Evolutionary conservation across 2,113 vertebrate genomes (phyloP), one percentile per base, ranked within the genome.

Genomic region (Austrofundulus limnaeus): DNA sequence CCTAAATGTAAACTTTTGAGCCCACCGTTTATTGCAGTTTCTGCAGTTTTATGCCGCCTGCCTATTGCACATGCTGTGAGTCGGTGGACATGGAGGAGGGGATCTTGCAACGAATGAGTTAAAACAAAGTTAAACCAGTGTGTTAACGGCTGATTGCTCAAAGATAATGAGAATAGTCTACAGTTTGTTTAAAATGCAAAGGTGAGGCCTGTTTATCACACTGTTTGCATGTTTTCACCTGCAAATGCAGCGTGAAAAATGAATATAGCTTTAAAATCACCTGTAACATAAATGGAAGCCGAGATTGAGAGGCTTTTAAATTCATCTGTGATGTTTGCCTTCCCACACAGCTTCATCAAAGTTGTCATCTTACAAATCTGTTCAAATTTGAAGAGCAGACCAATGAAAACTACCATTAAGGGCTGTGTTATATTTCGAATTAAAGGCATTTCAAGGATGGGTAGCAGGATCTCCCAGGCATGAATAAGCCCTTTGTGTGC

Each of bases 401-500:
- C 54, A 58, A 47, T 66, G 17, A 74, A 79, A 87, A 77, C 66
- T 46, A 52, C 78, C 58, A 81, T 84, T 83, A 67, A 82, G 71
- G 66, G 48, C 56, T 51, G 61, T 71, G 73, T 75, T 87, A 60
- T 74, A 70, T 75, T 77, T 72, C 52, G 77, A 84, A 86, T 85
- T 85, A 70, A 77, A 87, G 60, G 55, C 70, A 56, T 85, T 85
- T 84, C 56, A 46, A 67, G 83, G 78, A 72, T 72, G 61, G 70
- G 62, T 70, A 53, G 77, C 58, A 24, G 63, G 52, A 82, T 81
- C 75, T 66, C 42, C 54, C 17, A 49, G 61, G 43, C 62, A 78
- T 87, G 77, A 87, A 83, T 75, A 60, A 62, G 77, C 47, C 46
- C 71, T 85, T 87, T 89, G 85, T 89, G 85, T 90, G 39, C 49